Evolutionary conservation across 2,113 vertebrate species (phyloP), one percentile per base, ranked within the genome.

Genomic region (Caretta caretta): DNA sequence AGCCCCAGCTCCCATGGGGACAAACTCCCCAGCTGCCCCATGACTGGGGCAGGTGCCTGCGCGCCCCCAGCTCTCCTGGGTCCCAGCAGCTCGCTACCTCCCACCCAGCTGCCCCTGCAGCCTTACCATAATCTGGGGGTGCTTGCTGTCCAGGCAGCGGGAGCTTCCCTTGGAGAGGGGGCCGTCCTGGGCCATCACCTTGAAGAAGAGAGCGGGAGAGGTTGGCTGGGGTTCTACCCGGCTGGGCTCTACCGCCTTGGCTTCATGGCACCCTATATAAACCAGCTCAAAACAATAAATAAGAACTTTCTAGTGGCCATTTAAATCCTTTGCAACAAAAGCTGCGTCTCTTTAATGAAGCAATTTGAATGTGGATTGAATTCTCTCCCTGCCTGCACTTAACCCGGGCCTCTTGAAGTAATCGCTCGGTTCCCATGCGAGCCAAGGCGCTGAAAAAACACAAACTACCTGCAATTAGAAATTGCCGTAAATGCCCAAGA

Each of bases 401-500:
- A 99, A 99, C 99, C 99, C 99, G 96, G 97, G 96, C 95, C 99
- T 99, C 99, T 99, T 98, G 98, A 99, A 99, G 99, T 99, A 99
- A 99, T 99, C 99, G 99, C 98, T 98, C 99, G 99, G 98, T 98
- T 99, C 98, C 99, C 98, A 98, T 98, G 99, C 99, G 99, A 99
- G 99, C 98, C 99, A 99, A 99, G 98, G 99, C 98, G 98, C 98
- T 95, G 98, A 98, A 98, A 98, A 98, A 96, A 95, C 98, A 98
- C 98, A 98, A 98, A 99, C 99, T 99, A 99, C 99, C 99, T 99
- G 99, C 99, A 99, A 99, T 99, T 99, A 99, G 99, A 99, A 99
- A 99, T 99, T 99, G 99, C 98, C 99, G 98, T 98, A 99, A 99
- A 99, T 99, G 99, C 98, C 97, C 98, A 96, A 98, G 98, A 99